phyloP scores from a whole-genome alignment of 1,140 invertebrate species.

The Riptortus pedestris region DNA sequence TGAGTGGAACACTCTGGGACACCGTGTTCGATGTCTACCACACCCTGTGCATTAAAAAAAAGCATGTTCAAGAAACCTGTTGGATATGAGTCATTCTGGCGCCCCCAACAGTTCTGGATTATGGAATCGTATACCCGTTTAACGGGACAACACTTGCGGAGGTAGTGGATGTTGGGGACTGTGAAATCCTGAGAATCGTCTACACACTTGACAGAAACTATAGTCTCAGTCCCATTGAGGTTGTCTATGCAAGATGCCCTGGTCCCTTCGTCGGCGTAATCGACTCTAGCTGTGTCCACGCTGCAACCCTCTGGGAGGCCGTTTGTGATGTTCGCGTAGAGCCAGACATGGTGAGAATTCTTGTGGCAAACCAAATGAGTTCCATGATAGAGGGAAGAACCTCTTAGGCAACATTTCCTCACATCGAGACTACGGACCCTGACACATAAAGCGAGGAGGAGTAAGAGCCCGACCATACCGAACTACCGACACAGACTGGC shows the following conservation, averaged over 20 bases:
- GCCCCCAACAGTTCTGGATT: conserved; percentile 21
- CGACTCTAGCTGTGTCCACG: not conserved
- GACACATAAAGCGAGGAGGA: too few relatives aligned
- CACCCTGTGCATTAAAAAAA: not conserved
- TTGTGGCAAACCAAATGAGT: conserved; percentile 3
- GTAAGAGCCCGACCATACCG: too few relatives aligned
- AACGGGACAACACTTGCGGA: conserved; percentile 27
- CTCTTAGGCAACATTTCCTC: conserved; percentile 26
- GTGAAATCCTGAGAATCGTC: not conserved
- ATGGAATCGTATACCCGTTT: conserved; percentile 23
- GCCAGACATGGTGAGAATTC: conserved; percentile 3
- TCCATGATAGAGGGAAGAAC: conserved; percentile 20
- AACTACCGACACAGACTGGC: too few relatives aligned
- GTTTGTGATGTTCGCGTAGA: conserved; percentile 16
- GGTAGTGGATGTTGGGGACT: conserved; percentile 24
- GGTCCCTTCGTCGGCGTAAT: conserved; percentile 5
- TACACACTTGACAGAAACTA: conserved; percentile 17
- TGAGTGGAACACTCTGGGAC: conserved; percentile 18
- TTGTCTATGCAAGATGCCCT: conserved; percentile 24
- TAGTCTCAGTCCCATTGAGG: not conserved
- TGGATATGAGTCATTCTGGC: not conserved
- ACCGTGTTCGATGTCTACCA: conserved; percentile 24
- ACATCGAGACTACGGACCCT: too few relatives aligned
- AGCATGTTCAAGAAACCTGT: conserved; percentile 24
- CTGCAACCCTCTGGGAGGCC: conserved; percentile 12